These are phyloP conservation scores for Pipistrellus pygmaeus DNA, from an alignment of 2,797 vertebrate genomes.

Conservation along the genomic window DNA sequence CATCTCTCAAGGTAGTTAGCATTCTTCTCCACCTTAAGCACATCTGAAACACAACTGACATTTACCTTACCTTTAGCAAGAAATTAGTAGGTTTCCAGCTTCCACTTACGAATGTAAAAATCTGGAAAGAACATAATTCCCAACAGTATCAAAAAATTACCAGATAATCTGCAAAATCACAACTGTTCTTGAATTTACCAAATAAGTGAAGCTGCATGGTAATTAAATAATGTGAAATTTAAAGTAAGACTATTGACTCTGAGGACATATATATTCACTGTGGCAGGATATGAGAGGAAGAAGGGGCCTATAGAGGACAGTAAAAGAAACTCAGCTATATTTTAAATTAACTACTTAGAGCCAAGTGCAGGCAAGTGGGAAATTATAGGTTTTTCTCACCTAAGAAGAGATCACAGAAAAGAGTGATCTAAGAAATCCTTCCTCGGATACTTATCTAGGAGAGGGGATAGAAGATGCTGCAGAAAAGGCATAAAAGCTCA, in stretches of 20 bases:
- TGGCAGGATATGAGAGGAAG: background rate
- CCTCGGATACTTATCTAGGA: background rate
- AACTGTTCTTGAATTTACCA: background rate
- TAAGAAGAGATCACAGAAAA: background rate
- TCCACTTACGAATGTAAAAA: background rate
- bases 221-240: background rate
- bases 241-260: background rate
- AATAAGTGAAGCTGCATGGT: background rate
- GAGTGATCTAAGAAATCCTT: background rate
- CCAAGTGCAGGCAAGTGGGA: background rate
- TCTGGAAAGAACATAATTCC: background rate
- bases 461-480: background rate
- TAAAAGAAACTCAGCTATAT: too few relatives aligned
- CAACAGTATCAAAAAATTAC: background rate
- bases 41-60: background rate
- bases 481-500: background rate
- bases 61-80: background rate
- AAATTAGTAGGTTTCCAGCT: background rate
- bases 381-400: background rate
- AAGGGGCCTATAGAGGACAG: background rate
- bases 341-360: background rate
- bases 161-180: background rate
- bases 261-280: background rate
- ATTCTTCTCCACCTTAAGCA: background rate
- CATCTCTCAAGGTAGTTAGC: background rate